Base-by-base conservation (phyloP, 2,113 vertebrate species). In the Xenotilapia leptura region DNA sequence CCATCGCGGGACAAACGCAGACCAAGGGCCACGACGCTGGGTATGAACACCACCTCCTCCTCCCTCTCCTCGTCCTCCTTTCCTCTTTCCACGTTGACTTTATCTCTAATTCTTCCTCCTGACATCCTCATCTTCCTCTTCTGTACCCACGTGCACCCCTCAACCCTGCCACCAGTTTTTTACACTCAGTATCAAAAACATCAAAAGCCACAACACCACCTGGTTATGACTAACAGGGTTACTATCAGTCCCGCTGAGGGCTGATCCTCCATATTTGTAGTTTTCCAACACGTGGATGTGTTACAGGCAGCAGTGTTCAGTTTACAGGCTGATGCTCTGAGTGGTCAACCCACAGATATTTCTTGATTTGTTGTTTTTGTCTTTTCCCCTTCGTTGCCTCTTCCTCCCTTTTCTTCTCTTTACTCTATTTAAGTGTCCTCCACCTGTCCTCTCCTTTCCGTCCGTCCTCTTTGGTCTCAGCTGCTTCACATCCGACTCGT, bases 1-100 rank as follows among this genome's bases (percentile, higher is more conserved):
- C 96, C 92, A 99, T 99, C 82, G 98, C 98, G 1, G 98, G 98
- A 75, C 99, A 99, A 95, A 97, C 98, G 75, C 98, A 99, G 95
- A 97, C 96, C 90, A 98, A 98, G 89, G 98, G 98, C 88, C 97
- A 97, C 70, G 98, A 99, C 53, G 92, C 96, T 23, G 96, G 98
- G 99, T 99, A 98, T 98, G 98, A 94, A 23, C 58, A 19, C 83
- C 68, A 3, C 85, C 15, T 15, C 45, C 19, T 36, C 55, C 15
- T 26, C 7, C 36, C 3, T 9, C 17, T 7, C 60, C 23, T 85
- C 14, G 12, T 87, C 26, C 55, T 13, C 19, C 19, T 23, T 13
- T 0, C 36, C 3, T 42, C 7, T 42, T 0, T 10, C 40, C 0
- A 5, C 2, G 2, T 0, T 70, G 0, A 23, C 21, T 75, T 73